Evolutionary conservation across 2,797 vertebrate species (phyloP), one percentile per base, ranked within the genome.

Genomic region (Trachurus trachurus): DNA sequence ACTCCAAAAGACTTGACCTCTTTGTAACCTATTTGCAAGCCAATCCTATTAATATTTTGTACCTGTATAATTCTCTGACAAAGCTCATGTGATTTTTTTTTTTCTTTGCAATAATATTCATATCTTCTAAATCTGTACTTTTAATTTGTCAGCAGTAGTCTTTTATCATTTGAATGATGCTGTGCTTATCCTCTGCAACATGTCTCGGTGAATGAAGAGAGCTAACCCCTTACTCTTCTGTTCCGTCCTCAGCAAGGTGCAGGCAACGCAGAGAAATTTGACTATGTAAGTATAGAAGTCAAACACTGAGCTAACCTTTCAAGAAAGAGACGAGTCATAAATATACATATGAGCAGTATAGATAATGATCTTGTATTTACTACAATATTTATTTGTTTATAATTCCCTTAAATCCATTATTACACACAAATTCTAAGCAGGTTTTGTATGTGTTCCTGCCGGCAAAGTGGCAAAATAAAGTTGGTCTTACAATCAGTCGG

Each of bases 181-280:
- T 76, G 72, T 83, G 49, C 58, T 80, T 84, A 57, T 73, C 54
- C 67, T 86, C 64, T 87, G 76, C 22, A 22, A 0, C n/a, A 31
- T 17, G 16, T 29, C 39, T 49, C 0, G 2, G 9, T 65, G 52
- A 72, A 59, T 34, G 49, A 73, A 39, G 42, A 6, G 26, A n/a
- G 15, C 76, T 89, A 82, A 92, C 59, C 2, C 52, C 22, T 37
- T 39, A 2, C 53, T 78, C 52, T 77, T 78, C 64, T 85, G 39
- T 54, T 86, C 60, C 78, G 44, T 87, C 78, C 78, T 64, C 95
- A 99, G 98, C 98, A 98, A 95, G 96, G 95, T 94, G 96, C 92
- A 86, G 93, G 97, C 94, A 99, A 97, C n/a, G 98, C 98, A 39
- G 98, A 99, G 83, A 99, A 97, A 84, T 99, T 99, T 95, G 98